Percentiles rank a stretch among this genome's conserved stretches.
Conservation (phyloP, 2,113 vertebrate genomes). For the Australoheros scitulus region DNA sequence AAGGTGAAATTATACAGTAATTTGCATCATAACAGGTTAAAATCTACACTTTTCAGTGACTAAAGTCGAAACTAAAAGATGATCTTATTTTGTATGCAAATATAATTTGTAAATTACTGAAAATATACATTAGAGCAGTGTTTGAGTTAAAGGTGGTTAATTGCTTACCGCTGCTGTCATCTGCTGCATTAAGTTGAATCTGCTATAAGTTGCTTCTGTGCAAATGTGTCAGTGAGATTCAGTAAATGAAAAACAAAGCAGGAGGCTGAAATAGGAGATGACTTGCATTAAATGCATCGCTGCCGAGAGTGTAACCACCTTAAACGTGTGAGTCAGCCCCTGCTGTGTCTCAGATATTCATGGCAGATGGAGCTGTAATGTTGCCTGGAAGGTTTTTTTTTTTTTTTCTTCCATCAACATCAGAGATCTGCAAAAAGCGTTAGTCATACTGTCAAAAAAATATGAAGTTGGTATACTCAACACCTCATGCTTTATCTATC, state of each 20-base stretch:
- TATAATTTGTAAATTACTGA: background rate
- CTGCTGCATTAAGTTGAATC: background rate
- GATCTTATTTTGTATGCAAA: background rate
- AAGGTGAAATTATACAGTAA: background rate
- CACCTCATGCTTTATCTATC: background rate
- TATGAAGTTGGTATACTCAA: background rate
- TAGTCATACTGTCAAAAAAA: background rate
- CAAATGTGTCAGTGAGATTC: background rate
- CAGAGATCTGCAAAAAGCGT: background rate
- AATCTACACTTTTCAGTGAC: background rate
- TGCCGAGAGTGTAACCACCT: slow-evolving; percentile 36
- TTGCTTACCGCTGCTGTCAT: background rate
- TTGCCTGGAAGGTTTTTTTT: slow-evolving; percentile 33
- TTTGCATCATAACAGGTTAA: background rate
- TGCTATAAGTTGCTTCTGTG: background rate
- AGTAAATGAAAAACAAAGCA: fast-evolving
- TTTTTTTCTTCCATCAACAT: background rate
- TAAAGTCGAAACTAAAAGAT: background rate
- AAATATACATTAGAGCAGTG: background rate
- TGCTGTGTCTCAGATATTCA: slow-evolving; percentile 3
- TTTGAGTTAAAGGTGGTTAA: background rate
- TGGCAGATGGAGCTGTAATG: slow-evolving; percentile 41
- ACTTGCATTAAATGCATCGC: slow-evolving; percentile 3
- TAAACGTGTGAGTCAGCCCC: slow-evolving; percentile 35
- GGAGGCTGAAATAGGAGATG: background rate